phyloP scores from a whole-genome alignment of 2,888 invertebrate genomes.

The Rotaria socialis region DNA sequence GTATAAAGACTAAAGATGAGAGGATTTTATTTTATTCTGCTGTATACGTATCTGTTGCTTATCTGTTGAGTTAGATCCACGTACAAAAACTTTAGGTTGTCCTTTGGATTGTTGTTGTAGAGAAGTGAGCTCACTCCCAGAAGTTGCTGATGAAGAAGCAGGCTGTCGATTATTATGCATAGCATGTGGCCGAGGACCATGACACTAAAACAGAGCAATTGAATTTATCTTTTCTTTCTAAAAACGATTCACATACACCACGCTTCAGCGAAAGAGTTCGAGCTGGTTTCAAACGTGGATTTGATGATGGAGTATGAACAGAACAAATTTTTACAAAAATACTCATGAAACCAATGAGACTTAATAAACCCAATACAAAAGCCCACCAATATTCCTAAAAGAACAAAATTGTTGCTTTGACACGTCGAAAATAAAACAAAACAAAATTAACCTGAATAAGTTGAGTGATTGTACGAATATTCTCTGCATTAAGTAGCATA shows the following conservation, averaged over 20 bases:
- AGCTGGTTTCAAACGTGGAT: constrained; percentile 66
- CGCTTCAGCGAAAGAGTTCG: not conserved
- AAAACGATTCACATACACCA: not conserved
- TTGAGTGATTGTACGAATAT: constrained; percentile 73
- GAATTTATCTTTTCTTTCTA: too few relatives aligned
- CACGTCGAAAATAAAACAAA: constrained; percentile 72
- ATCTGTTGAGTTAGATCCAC: not conserved
- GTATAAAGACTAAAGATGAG: not conserved
- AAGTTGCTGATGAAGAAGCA: not conserved
- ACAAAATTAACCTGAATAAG: not conserved
- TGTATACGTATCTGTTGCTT: not conserved
- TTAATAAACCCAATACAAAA: constrained; percentile 82
- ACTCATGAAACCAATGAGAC: constrained; percentile 89
- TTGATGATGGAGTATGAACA: constrained; percentile 96
- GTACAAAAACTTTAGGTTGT: constrained; percentile 1
- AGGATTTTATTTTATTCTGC: not conserved
- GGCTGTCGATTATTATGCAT: not conserved
- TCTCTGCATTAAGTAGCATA: constrained; percentile 82
- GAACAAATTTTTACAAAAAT: constrained; percentile 98
- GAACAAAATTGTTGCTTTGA: constrained; percentile 62
- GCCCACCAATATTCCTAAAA: constrained; percentile 59
- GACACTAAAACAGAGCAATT: not conserved
- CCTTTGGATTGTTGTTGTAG: not conserved
- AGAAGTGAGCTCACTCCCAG: not conserved
- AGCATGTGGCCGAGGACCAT: not conserved